These are phyloP conservation scores for Ariolimax columbianus DNA, from an alignment of 2,888 invertebrate genomes.

Conservation along the genomic window DNA sequence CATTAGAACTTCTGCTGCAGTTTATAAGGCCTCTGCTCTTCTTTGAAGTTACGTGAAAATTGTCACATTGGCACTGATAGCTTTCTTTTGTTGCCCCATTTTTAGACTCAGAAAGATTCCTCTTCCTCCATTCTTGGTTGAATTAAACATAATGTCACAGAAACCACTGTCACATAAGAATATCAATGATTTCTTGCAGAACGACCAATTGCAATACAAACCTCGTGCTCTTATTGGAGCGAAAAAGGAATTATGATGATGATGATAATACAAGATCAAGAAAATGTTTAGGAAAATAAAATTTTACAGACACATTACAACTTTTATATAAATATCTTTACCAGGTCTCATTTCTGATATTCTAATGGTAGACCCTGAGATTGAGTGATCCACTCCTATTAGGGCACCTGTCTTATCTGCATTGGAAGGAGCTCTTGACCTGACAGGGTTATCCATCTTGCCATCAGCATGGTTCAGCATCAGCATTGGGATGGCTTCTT, in stretches of 20 bases:
- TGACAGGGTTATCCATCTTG: constrained; percentile 47
- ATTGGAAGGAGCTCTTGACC: constrained; percentile 56
- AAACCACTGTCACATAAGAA: no score
- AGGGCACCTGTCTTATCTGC: constrained; percentile 59
- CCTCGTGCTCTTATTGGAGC: no score
- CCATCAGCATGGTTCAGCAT: constrained; percentile 75
- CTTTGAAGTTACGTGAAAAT: no score
- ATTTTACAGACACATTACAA: background rate
- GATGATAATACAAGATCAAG: background rate
- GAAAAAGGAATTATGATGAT: no score
- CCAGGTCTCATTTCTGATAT: constrained; percentile 71
- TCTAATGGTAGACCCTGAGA: constrained; percentile 44
- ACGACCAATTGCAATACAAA: no score
- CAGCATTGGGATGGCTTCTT: constrained; percentile 77
- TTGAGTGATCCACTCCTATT: constrained; percentile 23
- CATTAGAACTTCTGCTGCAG: no score
- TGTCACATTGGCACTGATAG: no score
- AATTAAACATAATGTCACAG: background rate
- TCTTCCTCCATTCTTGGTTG: no score
- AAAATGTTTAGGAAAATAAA: background rate
- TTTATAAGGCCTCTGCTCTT: no score
- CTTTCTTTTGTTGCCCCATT: no score
- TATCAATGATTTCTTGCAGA: no score
- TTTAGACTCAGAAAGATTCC: no score
- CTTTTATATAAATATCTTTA: constrained; percentile 53